These are phyloP conservation scores for Hylia prasina DNA, from an alignment of 2,113 vertebrate species.

Conservation along the genomic window DNA sequence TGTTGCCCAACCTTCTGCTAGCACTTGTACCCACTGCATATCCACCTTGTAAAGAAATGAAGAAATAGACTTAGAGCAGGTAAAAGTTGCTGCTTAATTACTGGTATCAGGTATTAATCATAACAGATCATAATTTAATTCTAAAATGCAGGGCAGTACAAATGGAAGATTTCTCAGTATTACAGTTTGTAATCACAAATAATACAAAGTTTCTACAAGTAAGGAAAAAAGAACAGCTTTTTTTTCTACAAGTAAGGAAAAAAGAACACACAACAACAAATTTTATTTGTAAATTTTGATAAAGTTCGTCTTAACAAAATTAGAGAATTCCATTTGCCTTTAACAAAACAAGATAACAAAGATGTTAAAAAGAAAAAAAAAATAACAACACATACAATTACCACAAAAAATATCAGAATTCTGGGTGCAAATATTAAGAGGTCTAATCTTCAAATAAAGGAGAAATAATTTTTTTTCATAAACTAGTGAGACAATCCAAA, in stretches of 20 bases:
- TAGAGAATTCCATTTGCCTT: background rate
- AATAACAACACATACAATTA: background rate
- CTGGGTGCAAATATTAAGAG: background rate
- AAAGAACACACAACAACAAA: background rate
- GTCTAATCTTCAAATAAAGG: background rate
- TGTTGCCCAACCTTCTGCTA: constrained; percentile 98
- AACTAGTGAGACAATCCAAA: background rate
- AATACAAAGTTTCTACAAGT: background rate
- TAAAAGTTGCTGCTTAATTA: background rate
- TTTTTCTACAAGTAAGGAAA: background rate
- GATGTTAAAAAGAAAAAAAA: background rate
- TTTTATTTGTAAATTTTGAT: background rate
- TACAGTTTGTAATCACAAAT: background rate
- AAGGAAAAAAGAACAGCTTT: background rate
- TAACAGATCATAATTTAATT: background rate
- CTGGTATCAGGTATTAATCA: background rate
- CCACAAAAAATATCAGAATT: background rate
- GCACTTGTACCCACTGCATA: constrained; percentile 98
- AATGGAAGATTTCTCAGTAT: background rate
- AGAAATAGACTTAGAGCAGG: background rate
- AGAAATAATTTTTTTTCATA: background rate
- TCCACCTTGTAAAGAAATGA: constrained; percentile 80
- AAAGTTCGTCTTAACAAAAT: background rate
- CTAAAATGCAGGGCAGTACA: background rate
- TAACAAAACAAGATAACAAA: background rate